Conservation (phyloP, 2,113 vertebrate genomes). For the Rallus limicola region DNA sequence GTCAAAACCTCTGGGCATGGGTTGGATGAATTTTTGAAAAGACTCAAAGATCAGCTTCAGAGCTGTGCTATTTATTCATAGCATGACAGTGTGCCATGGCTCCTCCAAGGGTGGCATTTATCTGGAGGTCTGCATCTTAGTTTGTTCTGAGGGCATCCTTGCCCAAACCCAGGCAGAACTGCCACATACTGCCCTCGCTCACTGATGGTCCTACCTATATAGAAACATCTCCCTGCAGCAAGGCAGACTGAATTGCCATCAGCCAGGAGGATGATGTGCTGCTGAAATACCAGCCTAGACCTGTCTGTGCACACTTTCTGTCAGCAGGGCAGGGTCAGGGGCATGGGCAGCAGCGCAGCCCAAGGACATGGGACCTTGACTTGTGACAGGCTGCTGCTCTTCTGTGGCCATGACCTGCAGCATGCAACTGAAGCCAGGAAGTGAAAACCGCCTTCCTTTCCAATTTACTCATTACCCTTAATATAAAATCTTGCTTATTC, state of each 20-base stretch:
- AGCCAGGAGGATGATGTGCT: neutral
- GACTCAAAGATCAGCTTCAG: neutral
- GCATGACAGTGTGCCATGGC: rapidly evolving
- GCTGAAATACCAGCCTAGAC: neutral
- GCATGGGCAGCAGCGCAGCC: neutral
- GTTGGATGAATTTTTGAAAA: neutral
- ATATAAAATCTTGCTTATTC: neutral
- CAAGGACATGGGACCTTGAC: rapidly evolving
- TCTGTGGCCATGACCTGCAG: neutral
- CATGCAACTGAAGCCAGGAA: neutral
- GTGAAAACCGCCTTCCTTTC: slow-evolving; percentile 12
- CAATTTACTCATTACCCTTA: neutral
- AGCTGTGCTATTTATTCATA: neutral
- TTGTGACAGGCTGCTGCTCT: rapidly evolving
- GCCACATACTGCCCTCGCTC: rapidly evolving
- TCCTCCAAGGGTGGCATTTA: neutral
- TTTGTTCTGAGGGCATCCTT: neutral
- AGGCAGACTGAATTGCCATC: neutral
- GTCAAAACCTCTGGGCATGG: neutral
- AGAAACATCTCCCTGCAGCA: neutral
- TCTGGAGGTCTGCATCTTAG: neutral
- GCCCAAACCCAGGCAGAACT: neutral
- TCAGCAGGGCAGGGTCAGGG: neutral
- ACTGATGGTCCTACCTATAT: neutral
- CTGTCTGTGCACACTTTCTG: rapidly evolving